phyloP scores from a whole-genome alignment of 2,888 invertebrate species.

The Scrobipalpa atriplicella region DNA sequence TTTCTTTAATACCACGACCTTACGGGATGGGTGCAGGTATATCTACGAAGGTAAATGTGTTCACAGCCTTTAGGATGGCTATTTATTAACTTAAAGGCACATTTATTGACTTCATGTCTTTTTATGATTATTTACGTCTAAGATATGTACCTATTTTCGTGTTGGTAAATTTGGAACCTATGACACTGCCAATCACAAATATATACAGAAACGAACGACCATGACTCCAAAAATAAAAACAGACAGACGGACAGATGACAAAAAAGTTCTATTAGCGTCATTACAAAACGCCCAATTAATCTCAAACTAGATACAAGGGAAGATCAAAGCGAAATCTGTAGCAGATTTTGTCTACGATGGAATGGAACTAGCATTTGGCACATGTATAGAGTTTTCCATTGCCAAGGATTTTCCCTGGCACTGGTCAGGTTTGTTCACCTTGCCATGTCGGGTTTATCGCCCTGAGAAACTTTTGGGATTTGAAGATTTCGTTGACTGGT shows the following conservation, averaged over 20 bases:
- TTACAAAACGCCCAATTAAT: slow-evolving; percentile 38
- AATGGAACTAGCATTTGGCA: slow-evolving; percentile 20
- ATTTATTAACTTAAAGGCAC: too few species aligned
- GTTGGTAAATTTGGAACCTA: too few species aligned
- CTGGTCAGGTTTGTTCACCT: slow-evolving; percentile 17
- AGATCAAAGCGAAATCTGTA: not conserved
- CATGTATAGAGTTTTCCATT: not conserved
- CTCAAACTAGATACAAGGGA: slow-evolving; percentile 36
- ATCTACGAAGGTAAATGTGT: too few species aligned
- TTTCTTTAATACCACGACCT: too few species aligned
- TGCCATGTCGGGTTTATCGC: slow-evolving; percentile 16
- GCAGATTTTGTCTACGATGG: not conserved
- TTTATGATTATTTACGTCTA: too few species aligned
- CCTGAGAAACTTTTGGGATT: not conserved
- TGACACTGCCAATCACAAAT: not conserved
- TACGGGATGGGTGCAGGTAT: too few species aligned
- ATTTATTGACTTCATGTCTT: too few species aligned
- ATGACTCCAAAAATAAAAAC: slow-evolving; percentile 5
- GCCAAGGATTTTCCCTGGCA: slow-evolving; percentile 24
- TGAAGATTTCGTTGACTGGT: not conserved
- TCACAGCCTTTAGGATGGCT: too few species aligned
- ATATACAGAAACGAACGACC: not conserved
- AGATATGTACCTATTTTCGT: too few species aligned
- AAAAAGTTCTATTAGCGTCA: slow-evolving; percentile 26
- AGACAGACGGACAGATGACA: not conserved